These are phyloP conservation scores for Lophius piscatorius DNA, from an alignment of 2,113 vertebrate species.

Conservation along the genomic window DNA sequence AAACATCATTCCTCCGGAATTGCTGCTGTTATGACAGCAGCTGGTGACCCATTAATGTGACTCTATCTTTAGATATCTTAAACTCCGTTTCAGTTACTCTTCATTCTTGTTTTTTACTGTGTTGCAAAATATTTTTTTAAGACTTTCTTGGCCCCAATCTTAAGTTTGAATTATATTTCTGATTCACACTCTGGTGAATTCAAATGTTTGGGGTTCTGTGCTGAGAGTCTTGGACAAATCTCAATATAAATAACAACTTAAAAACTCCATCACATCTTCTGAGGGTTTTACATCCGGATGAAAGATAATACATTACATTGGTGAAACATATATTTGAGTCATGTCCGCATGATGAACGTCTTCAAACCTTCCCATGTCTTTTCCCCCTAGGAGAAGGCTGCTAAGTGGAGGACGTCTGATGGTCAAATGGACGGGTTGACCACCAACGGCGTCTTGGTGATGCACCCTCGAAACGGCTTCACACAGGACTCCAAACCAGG, in stretches of 20 bases:
- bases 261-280: too few relatives aligned
- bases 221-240: not conserved
- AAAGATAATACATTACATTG: too few relatives aligned
- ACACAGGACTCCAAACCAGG: slow-evolving; percentile 96
- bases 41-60: too few relatives aligned
- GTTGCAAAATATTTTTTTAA: too few relatives aligned
- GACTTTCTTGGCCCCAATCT: too few relatives aligned
- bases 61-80: too few relatives aligned
- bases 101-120: too few relatives aligned
- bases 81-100: too few relatives aligned
- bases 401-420: slow-evolving; percentile 95
- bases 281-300: not conserved
- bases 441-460: slow-evolving; percentile 97
- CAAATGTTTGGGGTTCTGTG: not conserved
- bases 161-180: too few relatives aligned
- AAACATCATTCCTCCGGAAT: too few relatives aligned
- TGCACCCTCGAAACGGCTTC: slow-evolving; percentile 96
- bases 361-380: not conserved
- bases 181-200: not conserved
- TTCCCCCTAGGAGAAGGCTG: slow-evolving; percentile 91
- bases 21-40: too few relatives aligned
- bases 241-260: not conserved
- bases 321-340: too few relatives aligned
- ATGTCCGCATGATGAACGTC: not conserved
- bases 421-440: slow-evolving; percentile 98